Percentiles rank a stretch among this genome's conserved stretches.
Evolutionary conservation across 1,140 invertebrate genomes (phyloP).

Genomic region (Pseudomyrmex gracilis): DNA sequence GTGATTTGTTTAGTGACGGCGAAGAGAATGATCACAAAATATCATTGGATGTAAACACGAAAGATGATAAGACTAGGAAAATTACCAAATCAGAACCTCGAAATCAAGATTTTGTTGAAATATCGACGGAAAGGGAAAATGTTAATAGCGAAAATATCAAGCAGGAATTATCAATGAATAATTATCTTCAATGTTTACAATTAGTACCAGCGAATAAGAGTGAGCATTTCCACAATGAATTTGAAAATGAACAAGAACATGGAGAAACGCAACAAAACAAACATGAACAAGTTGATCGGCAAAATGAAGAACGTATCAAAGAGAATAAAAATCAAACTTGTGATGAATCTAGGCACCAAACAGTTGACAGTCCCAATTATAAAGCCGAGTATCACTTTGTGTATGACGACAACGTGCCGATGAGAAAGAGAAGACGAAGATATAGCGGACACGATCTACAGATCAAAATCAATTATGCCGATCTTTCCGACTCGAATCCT

Average conservation of each 20-base stretch:
- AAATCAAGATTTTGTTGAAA: constrained; percentile 3
- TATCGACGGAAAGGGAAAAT: neutral
- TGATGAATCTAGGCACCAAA: neutral
- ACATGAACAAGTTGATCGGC: neutral
- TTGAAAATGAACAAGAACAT: neutral
- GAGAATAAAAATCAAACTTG: neutral
- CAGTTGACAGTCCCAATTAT: neutral
- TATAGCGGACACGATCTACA: constrained; percentile 75
- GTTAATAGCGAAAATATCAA: constrained; percentile 46
- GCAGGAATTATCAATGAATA: constrained; percentile 75
- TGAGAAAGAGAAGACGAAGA: constrained; percentile 75
- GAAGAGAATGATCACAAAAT: constrained; percentile 79
- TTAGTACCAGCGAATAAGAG: constrained; percentile 80
- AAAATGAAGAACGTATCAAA: neutral
- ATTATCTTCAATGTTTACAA: constrained; percentile 77
- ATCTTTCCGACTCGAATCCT: constrained; percentile 68
- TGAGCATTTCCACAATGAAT: constrained; percentile 41
- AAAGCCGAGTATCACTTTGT: constrained; percentile 71
- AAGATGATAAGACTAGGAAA: constrained; percentile 42
- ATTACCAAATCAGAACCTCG: neutral
- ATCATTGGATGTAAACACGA: neutral
- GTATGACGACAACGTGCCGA: constrained; percentile 76
- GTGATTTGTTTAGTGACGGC: constrained; percentile 83
- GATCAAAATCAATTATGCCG: constrained; percentile 62
- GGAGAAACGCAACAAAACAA: constrained; percentile 9